phyloP scores from a whole-genome alignment of 2,113 vertebrate genomes.

The Lampris megalopsis region DNA sequence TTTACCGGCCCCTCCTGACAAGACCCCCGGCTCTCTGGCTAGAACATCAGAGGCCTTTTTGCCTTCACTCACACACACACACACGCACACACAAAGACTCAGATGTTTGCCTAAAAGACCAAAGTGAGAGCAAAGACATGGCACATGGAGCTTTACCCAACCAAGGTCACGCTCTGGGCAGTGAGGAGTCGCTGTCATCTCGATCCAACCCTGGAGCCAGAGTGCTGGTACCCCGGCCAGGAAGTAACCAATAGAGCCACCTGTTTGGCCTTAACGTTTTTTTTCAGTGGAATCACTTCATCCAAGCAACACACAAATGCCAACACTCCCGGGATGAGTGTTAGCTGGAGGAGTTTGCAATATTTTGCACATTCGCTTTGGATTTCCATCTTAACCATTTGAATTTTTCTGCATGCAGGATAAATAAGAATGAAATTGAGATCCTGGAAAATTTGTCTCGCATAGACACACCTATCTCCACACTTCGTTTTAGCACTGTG shows the following conservation, averaged over 20 bases:
- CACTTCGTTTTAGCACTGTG: too few species aligned
- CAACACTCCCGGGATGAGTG: conserved; percentile 34
- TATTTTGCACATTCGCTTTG: conserved; percentile 43
- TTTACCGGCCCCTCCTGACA: conserved; percentile 34
- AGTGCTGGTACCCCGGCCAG: conserved; percentile 53
- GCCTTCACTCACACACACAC: conserved; percentile 8
- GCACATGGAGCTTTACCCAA: conserved; percentile 33
- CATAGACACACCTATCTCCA: too few species aligned
- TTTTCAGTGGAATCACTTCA: conserved; percentile 65
- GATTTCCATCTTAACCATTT: neutral
- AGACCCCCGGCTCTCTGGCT: conserved; percentile 54
- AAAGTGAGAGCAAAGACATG: conserved; percentile 59
- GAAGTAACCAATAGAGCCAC: conserved; percentile 69
- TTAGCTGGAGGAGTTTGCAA: conserved; percentile 39
- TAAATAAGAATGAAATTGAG: too few species aligned
- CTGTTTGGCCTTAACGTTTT: conserved; percentile 62
- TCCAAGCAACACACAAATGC: conserved; percentile 43
- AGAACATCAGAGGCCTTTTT: conserved; percentile 49
- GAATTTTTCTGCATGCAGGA: too few species aligned
- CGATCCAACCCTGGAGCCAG: conserved; percentile 64
- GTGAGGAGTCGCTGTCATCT: conserved; percentile 66
- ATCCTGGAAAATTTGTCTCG: too few species aligned
- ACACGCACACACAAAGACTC: conserved; percentile 34
- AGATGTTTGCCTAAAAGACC: conserved; percentile 54
- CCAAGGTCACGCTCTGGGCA: conserved; percentile 68